phyloP scores from a whole-genome alignment of 2,797 vertebrate species.

The Peromyscus nudipes region DNA sequence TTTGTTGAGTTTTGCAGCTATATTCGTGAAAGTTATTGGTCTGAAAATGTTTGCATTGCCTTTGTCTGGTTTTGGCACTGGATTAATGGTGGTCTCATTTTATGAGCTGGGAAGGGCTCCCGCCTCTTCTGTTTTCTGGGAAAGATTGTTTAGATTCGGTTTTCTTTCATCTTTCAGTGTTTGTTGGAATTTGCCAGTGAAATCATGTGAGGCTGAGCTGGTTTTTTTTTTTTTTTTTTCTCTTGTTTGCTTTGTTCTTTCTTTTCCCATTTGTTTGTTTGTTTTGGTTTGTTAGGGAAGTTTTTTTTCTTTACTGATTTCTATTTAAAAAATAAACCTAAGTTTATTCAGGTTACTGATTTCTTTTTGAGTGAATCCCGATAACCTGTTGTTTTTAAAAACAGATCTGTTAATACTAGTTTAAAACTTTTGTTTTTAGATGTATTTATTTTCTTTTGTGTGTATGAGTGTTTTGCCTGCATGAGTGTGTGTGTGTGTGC shows the following conservation, averaged over 20 bases:
- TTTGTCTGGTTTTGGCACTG: constrained; percentile 47
- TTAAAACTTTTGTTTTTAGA: background rate
- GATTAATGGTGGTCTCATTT: constrained; percentile 26
- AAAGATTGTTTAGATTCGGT: constrained; percentile 60
- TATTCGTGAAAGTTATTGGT: background rate
- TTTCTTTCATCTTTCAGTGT: constrained; percentile 63
- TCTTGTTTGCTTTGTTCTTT: constrained; percentile 16
- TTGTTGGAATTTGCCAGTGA: constrained; percentile 56
- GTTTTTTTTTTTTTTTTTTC: background rate
- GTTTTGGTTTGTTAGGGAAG: constrained; percentile 11
- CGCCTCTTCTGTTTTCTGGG: constrained; percentile 29
- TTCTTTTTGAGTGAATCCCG: constrained; percentile 25
- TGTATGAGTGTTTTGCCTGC: background rate
- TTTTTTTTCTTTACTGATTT: constrained; percentile 54
- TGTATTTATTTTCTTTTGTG: background rate
- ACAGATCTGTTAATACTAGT: background rate
- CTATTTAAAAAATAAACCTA: constrained; percentile 48
- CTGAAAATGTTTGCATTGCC: constrained; percentile 1
- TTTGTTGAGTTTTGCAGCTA: background rate
- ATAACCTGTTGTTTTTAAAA: constrained; percentile 38
- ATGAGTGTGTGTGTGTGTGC: background rate
- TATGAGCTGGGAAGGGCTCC: constrained; percentile 36
- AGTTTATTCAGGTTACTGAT: constrained; percentile 35
- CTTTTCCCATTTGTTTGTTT: constrained; percentile 41
- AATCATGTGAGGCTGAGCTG: constrained; percentile 38